Evolutionary conservation across 1,140 invertebrate genomes (phyloP).

Genomic region (Drosophila melanica): DNA sequence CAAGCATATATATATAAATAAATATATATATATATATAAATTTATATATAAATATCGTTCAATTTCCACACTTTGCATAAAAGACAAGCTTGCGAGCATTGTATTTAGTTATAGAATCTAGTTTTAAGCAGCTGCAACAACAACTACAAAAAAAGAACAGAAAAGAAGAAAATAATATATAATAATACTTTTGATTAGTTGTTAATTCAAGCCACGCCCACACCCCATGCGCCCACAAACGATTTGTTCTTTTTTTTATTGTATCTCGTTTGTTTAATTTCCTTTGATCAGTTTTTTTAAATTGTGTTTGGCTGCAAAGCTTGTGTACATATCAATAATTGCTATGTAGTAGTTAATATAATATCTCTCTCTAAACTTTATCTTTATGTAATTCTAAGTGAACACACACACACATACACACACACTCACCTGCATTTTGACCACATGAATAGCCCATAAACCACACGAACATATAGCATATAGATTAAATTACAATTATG

Average conservation of each 20-base stretch:
- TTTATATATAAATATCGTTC: constrained; percentile 43
- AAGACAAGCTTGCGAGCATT: constrained; percentile 76
- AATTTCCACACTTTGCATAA: constrained; percentile 78
- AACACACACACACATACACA: constrained; percentile 9
- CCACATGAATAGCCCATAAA: constrained; percentile 10
- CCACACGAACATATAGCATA: constrained; percentile 28
- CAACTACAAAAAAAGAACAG: constrained; percentile 18
- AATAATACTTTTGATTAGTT: constrained; percentile 29
- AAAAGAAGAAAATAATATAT: background rate
- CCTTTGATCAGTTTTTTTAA: constrained; percentile 19
- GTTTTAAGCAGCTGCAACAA: constrained; percentile 44
- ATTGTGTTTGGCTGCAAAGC: constrained; percentile 61
- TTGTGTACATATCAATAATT: constrained; percentile 76
- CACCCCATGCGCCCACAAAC: background rate
- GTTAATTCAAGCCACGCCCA: constrained; percentile 8
- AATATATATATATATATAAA: constrained; percentile 3
- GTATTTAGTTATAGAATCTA: constrained; percentile 71
- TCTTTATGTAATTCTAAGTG: constrained; percentile 63
- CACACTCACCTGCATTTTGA: constrained; percentile 30
- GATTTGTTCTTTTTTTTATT: background rate
- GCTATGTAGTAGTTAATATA: constrained; percentile 45
- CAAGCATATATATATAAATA: constrained; percentile 33
- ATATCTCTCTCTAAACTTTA: constrained; percentile 30
- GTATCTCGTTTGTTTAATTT: constrained; percentile 29
- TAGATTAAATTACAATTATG: constrained; percentile 61